Base-by-base conservation (phyloP, 2,113 vertebrate species). In the Rhinichthys klamathensis region DNA sequence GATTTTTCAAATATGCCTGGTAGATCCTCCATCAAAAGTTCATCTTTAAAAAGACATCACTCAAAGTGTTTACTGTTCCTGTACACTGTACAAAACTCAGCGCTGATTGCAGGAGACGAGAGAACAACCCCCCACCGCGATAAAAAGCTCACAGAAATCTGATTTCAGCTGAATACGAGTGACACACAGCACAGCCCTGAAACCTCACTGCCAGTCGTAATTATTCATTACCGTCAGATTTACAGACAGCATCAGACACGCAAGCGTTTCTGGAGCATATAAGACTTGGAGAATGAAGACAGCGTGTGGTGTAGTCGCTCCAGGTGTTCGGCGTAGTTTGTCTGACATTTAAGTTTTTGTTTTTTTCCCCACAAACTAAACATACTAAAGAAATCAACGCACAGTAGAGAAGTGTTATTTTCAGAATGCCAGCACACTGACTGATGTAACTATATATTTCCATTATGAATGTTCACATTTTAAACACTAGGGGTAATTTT, bases 81-180 rank as follows among this genome's bases (percentile, higher is more conserved):
- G 38, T 87, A 87, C 73, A 73, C 46, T 41, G 77, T 86, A 91
- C 80, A 81, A 84, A 80, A 88, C 87, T 82, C 69, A 25, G 75
- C 77, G 80, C 79, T 82, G 87, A 38, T 82, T 80, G 84, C 86
- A 74, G 83, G 84, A 88, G 81, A 89, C 88, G 85, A 87, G 86
- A 86, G 80, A 63, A 65, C 75, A 79, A 88, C 85, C 88, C 87
- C 89, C 79, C 44, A 32, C 89, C 11, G 80, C 60, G 86, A 49
- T 81, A 88, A 84, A 89, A 91, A 87, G 86, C 84, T 82, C 88
- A 86, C 82, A 89, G 87, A 89, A 86, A 90, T 89, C 83, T 82
- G 87, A 91, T 91, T 90, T 89, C 83, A 88, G 27, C 74, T 80
- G 87, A 89, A 91, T 75, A 70, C 67, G 65, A 84, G 90, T 89